Conservation (phyloP, 2,113 vertebrate species). For the Seriola quinqueradiata region DNA sequence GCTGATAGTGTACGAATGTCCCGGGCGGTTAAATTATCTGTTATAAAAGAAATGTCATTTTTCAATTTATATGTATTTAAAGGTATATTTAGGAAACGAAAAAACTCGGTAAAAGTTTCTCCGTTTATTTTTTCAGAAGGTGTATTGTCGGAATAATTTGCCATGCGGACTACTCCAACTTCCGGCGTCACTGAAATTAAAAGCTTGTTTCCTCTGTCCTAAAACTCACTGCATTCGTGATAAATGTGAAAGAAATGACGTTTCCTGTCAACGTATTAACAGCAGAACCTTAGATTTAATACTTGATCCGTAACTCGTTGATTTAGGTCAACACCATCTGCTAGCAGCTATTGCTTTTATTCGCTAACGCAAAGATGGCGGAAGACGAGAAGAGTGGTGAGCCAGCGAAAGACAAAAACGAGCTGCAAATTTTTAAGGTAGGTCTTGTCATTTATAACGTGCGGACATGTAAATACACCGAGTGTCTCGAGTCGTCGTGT, state of each 20-base stretch:
- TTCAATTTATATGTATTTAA: accelerated
- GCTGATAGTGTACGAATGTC: accelerated
- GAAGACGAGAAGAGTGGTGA: conserved; percentile 77
- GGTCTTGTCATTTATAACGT: accelerated
- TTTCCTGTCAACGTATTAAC: accelerated
- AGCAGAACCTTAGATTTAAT: accelerated
- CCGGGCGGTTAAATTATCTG: accelerated
- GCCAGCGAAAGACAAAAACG: conserved; percentile 70
- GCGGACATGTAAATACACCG: accelerated
- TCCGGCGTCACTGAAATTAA: conserved; percentile 63
- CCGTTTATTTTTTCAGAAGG: neutral
- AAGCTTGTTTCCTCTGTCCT: conserved; percentile 23
- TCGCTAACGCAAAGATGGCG: conserved; percentile 80
- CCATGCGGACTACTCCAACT: conserved; percentile 42
- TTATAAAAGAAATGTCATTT: accelerated
- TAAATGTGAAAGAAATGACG: neutral
- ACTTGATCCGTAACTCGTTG: neutral
- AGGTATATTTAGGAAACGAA: accelerated
- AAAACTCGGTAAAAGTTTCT: neutral
- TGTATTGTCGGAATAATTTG: conserved; percentile 57
- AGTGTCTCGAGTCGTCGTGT: accelerated
- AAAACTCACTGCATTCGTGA: neutral
- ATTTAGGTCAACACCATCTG: neutral
- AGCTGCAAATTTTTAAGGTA: conserved; percentile 81
- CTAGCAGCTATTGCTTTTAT: neutral